phyloP scores from a whole-genome alignment of 2,113 vertebrate genomes.

The Cathartes aura region DNA sequence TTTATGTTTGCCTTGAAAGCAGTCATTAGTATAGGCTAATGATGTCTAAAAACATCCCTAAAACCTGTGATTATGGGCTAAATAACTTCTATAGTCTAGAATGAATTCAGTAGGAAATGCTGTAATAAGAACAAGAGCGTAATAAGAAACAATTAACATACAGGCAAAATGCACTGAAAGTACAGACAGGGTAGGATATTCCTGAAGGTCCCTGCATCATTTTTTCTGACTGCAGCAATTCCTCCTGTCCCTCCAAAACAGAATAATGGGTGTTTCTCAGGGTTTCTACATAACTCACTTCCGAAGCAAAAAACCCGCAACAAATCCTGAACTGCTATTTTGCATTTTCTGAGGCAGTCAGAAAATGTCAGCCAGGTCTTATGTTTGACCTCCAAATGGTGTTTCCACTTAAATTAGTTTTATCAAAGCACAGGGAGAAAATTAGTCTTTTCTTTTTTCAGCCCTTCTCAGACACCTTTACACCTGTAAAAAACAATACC shows the following conservation, averaged over 20 bases:
- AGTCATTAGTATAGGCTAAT: neutral
- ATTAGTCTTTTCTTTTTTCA: neutral
- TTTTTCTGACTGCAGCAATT: neutral
- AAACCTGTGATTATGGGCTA: neutral
- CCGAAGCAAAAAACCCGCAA: neutral
- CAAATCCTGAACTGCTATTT: neutral
- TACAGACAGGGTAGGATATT: neutral
- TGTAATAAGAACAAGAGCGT: neutral
- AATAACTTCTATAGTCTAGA: neutral
- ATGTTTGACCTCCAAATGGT: neutral
- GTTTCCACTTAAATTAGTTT: neutral
- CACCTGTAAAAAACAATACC: neutral
- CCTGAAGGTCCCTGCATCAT: neutral
- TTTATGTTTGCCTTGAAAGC: constrained; percentile 18
- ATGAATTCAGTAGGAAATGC: neutral
- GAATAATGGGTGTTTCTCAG: neutral
- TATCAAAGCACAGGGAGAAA: neutral
- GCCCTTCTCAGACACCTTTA: neutral
- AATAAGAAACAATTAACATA: neutral
- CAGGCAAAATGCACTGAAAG: neutral
- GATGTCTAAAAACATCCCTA: neutral
- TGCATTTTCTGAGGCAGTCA: neutral
- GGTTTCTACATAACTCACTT: neutral
- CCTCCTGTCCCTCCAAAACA: neutral
- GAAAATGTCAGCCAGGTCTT: neutral